These are phyloP conservation scores for Lasioglossum marginatum DNA, from an alignment of 2,888 invertebrate genomes.

Conservation along the genomic window DNA sequence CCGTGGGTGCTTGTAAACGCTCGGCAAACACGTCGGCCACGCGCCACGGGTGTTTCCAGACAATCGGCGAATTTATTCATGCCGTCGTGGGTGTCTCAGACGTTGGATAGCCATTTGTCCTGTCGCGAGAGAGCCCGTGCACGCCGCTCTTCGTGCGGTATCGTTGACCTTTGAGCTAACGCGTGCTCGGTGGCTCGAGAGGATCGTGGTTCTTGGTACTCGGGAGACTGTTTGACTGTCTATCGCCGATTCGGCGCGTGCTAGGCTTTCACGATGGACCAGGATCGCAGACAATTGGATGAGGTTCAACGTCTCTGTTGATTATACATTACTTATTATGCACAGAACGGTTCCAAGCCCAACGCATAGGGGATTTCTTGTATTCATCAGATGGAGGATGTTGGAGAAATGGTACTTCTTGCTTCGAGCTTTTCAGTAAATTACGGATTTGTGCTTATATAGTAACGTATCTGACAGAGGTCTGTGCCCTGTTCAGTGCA, in stretches of 20 bases:
- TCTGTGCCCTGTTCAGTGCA: background rate
- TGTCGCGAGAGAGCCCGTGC: constrained; percentile 18
- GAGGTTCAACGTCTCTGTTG: background rate
- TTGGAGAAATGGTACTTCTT: background rate
- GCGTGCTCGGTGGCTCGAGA: background rate
- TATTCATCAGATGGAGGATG: too few species aligned
- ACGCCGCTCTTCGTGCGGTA: background rate
- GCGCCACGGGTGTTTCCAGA: constrained; percentile 38
- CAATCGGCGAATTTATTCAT: constrained; percentile 45
- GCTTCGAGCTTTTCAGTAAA: background rate
- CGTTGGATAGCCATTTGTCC: constrained; percentile 25
- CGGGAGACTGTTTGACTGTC: background rate
- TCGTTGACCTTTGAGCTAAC: constrained; percentile 4
- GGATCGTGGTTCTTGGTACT: background rate
- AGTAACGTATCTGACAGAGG: background rate
- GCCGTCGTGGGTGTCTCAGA: constrained; percentile 32
- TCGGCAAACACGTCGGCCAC: constrained; percentile 37
- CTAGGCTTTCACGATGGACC: background rate
- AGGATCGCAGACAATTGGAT: background rate
- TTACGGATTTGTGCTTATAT: background rate
- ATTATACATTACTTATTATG: background rate
- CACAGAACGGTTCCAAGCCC: background rate
- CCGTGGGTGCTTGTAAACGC: constrained; percentile 44
- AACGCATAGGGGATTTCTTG: too few species aligned
- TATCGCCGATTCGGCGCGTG: background rate